phyloP scores from a whole-genome alignment of 2,113 vertebrate species.

The Actenoides hombroni region DNA sequence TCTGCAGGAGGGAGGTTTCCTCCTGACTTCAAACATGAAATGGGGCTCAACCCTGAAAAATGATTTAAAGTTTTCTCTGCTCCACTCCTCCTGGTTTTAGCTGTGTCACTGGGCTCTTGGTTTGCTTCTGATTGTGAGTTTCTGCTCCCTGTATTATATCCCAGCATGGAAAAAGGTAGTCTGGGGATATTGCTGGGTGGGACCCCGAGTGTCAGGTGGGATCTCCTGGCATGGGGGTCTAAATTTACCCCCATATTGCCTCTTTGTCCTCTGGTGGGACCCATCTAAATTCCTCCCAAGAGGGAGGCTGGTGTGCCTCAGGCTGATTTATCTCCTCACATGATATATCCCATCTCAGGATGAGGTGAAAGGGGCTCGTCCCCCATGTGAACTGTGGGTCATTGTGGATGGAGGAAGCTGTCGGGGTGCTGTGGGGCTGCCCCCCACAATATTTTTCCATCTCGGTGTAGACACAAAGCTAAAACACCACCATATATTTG shows the following conservation, averaged over 20 bases:
- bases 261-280: not conserved
- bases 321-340: not conserved
- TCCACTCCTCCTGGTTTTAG: not conserved
- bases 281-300: not conserved
- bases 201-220: not conserved
- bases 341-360: fast-evolving
- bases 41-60: not conserved
- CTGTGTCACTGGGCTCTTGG: not conserved
- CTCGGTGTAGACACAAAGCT: not conserved
- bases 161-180: not conserved
- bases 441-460: not conserved
- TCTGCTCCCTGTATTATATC: fast-evolving
- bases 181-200: not conserved
- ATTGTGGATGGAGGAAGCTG: not conserved
- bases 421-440: fast-evolving
- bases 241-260: not conserved
- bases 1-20: not conserved
- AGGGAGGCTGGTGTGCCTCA: not conserved
- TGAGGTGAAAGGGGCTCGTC: not conserved
- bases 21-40: not conserved
- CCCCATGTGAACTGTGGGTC: fast-evolving
- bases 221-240: not conserved
- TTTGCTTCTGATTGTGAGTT: not conserved
- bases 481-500: not conserved
- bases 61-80: not conserved